Percentiles rank a stretch among this genome's conserved stretches.
Evolutionary conservation across 2,113 vertebrate genomes (phyloP).

Genomic region (Toxotes jaculatrix): DNA sequence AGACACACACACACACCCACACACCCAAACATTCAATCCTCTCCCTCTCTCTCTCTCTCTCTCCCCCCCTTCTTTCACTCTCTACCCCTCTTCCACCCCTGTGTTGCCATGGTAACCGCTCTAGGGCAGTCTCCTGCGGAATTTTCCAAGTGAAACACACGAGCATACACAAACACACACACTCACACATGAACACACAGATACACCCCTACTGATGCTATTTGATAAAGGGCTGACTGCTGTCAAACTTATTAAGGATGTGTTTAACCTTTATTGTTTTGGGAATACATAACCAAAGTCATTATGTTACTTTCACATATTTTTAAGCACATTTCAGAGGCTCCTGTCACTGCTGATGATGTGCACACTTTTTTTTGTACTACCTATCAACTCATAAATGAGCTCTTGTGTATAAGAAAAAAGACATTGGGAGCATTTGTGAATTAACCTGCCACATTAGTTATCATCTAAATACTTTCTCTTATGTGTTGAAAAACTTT

Average conservation of each 20-base stretch:
- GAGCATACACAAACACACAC: neutral
- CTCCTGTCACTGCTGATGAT: neutral
- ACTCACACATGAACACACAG: slow-evolving; percentile 5
- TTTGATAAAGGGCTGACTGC: slow-evolving; percentile 61
- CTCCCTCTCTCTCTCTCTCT: slow-evolving; percentile 38
- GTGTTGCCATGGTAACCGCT: slow-evolving; percentile 78
- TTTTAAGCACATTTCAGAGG: slow-evolving; percentile 35
- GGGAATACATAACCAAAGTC: slow-evolving; percentile 57
- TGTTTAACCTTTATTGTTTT: slow-evolving; percentile 67
- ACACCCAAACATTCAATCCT: slow-evolving; percentile 37
- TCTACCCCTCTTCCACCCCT: slow-evolving; percentile 57
- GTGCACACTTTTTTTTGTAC: slow-evolving; percentile 6
- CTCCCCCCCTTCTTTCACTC: slow-evolving; percentile 36
- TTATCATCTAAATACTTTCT: slow-evolving; percentile 5
- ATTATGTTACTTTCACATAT: slow-evolving; percentile 36
- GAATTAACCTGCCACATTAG: slow-evolving; percentile 13
- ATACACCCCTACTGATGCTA: slow-evolving; percentile 45
- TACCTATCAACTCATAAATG: slow-evolving; percentile 1
- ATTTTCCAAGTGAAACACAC: slow-evolving; percentile 66
- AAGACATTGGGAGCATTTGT: neutral
- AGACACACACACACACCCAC: slow-evolving; percentile 43
- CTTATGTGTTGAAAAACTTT: neutral
- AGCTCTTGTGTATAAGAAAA: slow-evolving; percentile 9
- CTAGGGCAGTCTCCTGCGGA: slow-evolving; percentile 74
- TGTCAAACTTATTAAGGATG: slow-evolving; percentile 72